Evolutionary conservation across 2,888 invertebrate genomes (phyloP).

Genomic region (Hipparchia semele): DNA sequence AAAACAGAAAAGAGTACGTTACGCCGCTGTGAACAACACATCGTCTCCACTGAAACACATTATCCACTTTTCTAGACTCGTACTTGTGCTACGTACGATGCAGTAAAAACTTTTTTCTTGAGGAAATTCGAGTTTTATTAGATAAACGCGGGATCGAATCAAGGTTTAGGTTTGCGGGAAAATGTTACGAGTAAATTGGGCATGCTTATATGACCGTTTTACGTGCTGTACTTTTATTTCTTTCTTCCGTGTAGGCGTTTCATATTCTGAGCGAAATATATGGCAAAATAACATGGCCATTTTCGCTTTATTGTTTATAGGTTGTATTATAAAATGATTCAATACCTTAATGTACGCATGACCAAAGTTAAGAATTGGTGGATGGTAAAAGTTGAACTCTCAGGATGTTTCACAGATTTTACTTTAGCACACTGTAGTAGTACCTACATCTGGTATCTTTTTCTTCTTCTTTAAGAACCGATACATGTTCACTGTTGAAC

Average conservation of each 20-base stretch:
- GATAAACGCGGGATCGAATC: conserved; percentile 23
- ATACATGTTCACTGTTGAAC: no score
- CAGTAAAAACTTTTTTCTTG: conserved; percentile 12
- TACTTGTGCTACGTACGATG: conserved; percentile 4
- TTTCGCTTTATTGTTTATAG: not conserved
- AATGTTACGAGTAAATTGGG: conserved; percentile 28
- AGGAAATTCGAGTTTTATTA: conserved; percentile 30
- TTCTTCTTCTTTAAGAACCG: no score
- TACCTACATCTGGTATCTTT: no score
- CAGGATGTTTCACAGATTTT: no score
- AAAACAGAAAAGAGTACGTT: conserved; percentile 6
- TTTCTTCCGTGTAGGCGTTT: conserved; percentile 17
- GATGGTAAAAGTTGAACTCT: no score
- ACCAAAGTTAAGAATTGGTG: no score
- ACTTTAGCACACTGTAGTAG: no score
- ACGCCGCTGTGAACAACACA: conserved; percentile 11
- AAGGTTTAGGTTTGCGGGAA: conserved; percentile 21
- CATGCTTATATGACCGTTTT: conserved; percentile 25
- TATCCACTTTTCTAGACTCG: conserved; percentile 10
- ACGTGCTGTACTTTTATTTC: conserved; percentile 16
- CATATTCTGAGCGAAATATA: conserved; percentile 4
- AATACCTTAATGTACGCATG: no score
- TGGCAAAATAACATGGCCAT: conserved; percentile 1
- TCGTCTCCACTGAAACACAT: conserved; percentile 10
- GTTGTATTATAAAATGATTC: no score